Base-by-base conservation (phyloP, 2,113 vertebrate genomes). In the Erinaceus europaeus region DNA sequence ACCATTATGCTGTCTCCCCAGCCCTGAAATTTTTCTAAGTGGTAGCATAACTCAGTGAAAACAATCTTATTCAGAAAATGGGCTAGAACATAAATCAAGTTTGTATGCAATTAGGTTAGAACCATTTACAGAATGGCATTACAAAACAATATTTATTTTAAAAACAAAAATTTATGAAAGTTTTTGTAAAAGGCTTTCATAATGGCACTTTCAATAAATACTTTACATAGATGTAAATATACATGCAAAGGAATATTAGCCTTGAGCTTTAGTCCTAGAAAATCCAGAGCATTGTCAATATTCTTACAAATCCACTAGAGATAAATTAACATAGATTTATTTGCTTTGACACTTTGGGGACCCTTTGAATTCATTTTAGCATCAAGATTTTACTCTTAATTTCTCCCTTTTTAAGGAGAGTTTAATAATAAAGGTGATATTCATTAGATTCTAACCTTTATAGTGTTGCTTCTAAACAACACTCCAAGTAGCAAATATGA, bases 401-500 rank as follows among this genome's bases (percentile, higher is more conserved):
- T 36, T 67, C 1, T 27, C 27, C 53, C 76, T 38, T 94, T 67
- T 96, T 65, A 79, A 84, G 55, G 57, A 88, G 34, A 50, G 23
- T 5, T 50, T 14, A 69, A 18, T 67, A 90, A 84, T 76, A 62
- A 87, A 52, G 84, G 46, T 84, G 21, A 81, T 84, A 17, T 91
- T 69, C 82, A 78, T 86, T 73, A 55, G 57, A 3, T 34, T 89
- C 71, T 86, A 34, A 20, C 73, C 82, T 95, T 86, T 89, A 27
- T 87, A 38, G 2, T 48, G n/a, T 82, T 10, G 0, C 62, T 1
- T 81, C 79, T 61, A 91, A 90, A 92, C 85, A 92, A 53, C 88
- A 15, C 36, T 57, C 32, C 95, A 92, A 69, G 86, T 94, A 78
- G 64, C 94, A 88, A 94, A 90, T 90, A 46, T 74, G 76, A 82